phyloP scores from a whole-genome alignment of 2,888 invertebrate species.

The Lapara coniferarum region DNA sequence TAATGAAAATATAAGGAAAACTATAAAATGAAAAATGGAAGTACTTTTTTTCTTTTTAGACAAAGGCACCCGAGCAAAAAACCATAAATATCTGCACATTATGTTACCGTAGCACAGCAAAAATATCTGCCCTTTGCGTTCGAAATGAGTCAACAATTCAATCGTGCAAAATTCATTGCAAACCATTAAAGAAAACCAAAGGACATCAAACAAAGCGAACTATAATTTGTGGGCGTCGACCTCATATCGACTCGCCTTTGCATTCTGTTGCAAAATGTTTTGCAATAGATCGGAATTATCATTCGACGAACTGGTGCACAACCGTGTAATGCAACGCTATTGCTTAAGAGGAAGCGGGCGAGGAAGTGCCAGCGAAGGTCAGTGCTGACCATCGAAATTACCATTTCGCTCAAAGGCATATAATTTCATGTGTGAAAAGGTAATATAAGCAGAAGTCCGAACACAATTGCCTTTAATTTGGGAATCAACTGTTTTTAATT shows the following conservation, averaged over 20 bases:
- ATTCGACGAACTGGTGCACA: slow-evolving; percentile 80
- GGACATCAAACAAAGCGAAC: slow-evolving; percentile 67
- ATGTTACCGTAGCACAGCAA: too few species aligned
- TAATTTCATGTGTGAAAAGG: too few species aligned
- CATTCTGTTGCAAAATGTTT: slow-evolving; percentile 75
- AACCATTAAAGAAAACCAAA: slow-evolving; percentile 47
- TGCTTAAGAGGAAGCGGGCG: slow-evolving; percentile 72
- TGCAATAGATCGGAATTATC: slow-evolving; percentile 81
- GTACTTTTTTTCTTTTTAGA: too few species aligned
- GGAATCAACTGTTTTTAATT: too few species aligned
- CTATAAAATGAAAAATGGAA: too few species aligned
- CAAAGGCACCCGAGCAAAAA: too few species aligned
- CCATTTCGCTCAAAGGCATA: neutral
- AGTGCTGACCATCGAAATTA: neutral
- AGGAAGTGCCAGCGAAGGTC: slow-evolving; percentile 72
- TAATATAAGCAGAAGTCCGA: too few species aligned
- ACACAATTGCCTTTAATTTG: too few species aligned
- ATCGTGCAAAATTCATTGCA: neutral
- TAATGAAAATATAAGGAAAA: too few species aligned
- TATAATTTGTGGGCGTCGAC: slow-evolving; percentile 76
- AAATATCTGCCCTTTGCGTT: too few species aligned
- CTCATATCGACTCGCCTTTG: slow-evolving; percentile 71
- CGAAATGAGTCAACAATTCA: too few species aligned
- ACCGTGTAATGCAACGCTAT: slow-evolving; percentile 64
- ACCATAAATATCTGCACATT: too few species aligned